A percentile compares a stretch with the other conserved stretches of the same genome.
Conservation (phyloP, 1,140 invertebrate species). For the Lanistes nyassanus region DNA sequence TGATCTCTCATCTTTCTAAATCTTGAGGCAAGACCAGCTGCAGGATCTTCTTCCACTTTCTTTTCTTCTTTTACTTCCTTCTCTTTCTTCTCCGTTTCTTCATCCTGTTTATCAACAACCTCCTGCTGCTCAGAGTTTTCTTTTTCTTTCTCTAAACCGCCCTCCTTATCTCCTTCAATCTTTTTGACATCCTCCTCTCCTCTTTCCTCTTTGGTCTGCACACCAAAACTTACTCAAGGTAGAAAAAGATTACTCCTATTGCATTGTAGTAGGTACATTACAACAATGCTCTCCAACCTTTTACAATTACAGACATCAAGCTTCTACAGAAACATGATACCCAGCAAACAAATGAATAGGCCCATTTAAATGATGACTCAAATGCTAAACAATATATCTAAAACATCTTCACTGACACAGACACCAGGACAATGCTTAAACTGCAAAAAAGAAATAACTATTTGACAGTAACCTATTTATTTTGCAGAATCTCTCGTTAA, state of each 20-base stretch:
- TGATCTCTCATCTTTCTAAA: conserved; percentile 17
- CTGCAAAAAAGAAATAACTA: no score
- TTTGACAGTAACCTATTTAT: no score
- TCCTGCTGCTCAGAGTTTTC: conserved; percentile 38
- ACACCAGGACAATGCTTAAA: no score
- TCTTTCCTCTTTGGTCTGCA: conserved; percentile 26
- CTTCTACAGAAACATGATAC: no score
- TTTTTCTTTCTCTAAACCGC: conserved; percentile 28
- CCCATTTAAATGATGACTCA: no score
- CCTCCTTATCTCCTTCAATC: conserved; percentile 18
- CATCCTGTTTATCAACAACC: conserved; percentile 13
- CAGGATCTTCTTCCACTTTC: conserved; percentile 2
- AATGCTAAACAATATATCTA: no score
- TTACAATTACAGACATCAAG: no score
- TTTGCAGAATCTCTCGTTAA: no score
- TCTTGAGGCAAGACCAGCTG: conserved; percentile 8
- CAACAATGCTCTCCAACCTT: no score
- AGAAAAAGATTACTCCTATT: not conserved
- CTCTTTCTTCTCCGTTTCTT: conserved; percentile 45
- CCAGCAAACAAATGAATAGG: no score
- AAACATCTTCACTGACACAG: no score
- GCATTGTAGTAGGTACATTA: no score
- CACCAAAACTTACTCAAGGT: conserved; percentile 6
- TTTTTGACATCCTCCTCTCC: conserved; percentile 4
- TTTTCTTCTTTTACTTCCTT: conserved; percentile 27